Conservation (phyloP, 2,113 vertebrate genomes). For the Noctilio leporinus region DNA sequence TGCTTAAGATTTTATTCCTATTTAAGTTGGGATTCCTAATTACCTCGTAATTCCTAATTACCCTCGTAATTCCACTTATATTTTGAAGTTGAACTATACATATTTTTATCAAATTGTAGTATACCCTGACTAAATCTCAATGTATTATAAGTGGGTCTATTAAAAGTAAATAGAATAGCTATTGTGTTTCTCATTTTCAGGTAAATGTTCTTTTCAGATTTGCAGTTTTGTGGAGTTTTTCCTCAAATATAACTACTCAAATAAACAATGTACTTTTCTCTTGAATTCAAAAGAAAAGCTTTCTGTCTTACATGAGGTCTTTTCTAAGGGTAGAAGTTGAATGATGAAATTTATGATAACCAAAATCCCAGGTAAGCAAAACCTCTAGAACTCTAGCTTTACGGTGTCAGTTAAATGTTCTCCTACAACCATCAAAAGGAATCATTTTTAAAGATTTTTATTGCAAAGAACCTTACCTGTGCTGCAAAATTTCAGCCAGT, state of each 20-base stretch:
- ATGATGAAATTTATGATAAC: slow-evolving; percentile 48
- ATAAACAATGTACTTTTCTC: not conserved
- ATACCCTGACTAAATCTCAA: not conserved
- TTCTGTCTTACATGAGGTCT: slow-evolving; percentile 14
- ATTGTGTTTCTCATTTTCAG: not conserved
- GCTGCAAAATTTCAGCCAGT: not conserved
- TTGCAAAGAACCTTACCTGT: not conserved
- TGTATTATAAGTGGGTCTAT: not conserved
- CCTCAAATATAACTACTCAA: not conserved
- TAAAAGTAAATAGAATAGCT: not conserved
- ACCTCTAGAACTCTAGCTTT: slow-evolving; percentile 9
- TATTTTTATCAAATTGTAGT: not conserved
- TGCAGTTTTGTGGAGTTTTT: not conserved
- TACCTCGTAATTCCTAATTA: not conserved
- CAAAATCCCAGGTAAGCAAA: slow-evolving; percentile 29
- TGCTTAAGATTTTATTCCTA: not conserved
- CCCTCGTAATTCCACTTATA: not conserved
- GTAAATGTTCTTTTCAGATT: not conserved
- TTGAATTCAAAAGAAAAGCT: slow-evolving; percentile 28
- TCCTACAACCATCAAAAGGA: not conserved
- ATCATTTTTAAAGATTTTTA: slow-evolving; percentile 31
- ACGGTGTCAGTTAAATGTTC: slow-evolving; percentile 29
- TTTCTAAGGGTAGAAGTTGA: slow-evolving; percentile 43
- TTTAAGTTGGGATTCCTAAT: no score
- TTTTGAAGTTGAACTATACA: not conserved